These are phyloP conservation scores for Diplodus puntazzo DNA, from an alignment of 2,797 vertebrate genomes.

Conservation along the genomic window DNA sequence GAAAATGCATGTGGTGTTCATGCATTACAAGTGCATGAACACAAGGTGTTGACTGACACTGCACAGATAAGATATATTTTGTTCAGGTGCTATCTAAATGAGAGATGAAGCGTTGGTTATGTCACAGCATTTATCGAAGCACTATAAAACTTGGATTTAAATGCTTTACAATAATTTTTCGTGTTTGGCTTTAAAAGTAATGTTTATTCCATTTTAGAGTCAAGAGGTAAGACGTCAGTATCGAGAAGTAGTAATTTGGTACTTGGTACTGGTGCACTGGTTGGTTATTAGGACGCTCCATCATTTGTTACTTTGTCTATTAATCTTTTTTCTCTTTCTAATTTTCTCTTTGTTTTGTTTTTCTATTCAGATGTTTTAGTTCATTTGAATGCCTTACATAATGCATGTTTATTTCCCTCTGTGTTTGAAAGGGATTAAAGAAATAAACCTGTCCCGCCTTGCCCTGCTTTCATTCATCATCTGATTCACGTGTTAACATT, in stretches of 20 bases:
- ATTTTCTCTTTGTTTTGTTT: not conserved
- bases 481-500: constrained; percentile 40
- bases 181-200: not conserved
- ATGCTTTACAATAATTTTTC: not conserved
- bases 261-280: not conserved
- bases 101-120: not conserved
- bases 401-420: constrained; percentile 3
- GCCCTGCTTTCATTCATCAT: constrained; percentile 7
- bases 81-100: not conserved
- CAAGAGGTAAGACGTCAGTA: not conserved
- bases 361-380: not conserved
- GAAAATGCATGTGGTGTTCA: constrained; percentile 40
- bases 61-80: constrained; percentile 14
- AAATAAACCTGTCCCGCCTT: constrained; percentile 19
- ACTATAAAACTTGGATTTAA: not conserved
- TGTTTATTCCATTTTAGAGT: not conserved
- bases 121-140: constrained; percentile 15
- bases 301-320: not conserved
- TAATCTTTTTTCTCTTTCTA: not conserved
- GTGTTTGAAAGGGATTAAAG: constrained; percentile 22
- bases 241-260: not conserved
- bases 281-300: not conserved
- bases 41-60: constrained; percentile 35
- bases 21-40: constrained; percentile 32
- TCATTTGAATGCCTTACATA: not conserved